Percentiles rank a stretch among this genome's conserved stretches.
phyloP scores from a whole-genome alignment of 2,113 vertebrate genomes.

The Hipposideros armiger region DNA sequence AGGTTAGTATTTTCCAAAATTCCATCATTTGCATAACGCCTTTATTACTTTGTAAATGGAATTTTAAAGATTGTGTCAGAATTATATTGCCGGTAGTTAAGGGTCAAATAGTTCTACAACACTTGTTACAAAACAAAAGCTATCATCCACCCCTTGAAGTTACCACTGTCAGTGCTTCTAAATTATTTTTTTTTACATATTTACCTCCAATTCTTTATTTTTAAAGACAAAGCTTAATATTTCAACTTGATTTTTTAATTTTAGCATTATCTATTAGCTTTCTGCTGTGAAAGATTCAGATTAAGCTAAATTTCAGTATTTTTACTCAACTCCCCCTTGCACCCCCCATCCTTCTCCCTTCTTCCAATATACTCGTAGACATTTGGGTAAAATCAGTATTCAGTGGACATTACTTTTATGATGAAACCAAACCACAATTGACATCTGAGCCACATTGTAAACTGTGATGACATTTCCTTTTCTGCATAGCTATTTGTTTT shows the following conservation, averaged over 20 bases:
- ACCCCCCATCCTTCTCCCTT: not conserved
- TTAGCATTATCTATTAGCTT: not conserved
- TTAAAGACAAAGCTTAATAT: not conserved
- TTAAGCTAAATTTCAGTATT: not conserved
- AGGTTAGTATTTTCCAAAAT: not conserved
- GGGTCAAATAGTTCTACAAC: not conserved
- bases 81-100: not conserved
- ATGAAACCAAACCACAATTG: not conserved
- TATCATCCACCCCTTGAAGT: not conserved
- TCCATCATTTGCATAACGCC: not conserved
- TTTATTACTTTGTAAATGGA: not conserved
- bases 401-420: not conserved
- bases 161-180: not conserved
- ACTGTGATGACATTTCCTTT: not conserved
- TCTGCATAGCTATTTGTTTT: not conserved
- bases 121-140: not conserved
- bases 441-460: not conserved
- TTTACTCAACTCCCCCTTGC: not conserved
- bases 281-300: not conserved
- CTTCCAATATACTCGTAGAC: not conserved
- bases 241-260: not conserved
- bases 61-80: not conserved
- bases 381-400: slow-evolving; percentile 36
- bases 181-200: not conserved
- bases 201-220: slow-evolving; percentile 28